These are phyloP conservation scores for Atractosteus spatula DNA, from an alignment of 2,113 vertebrate genomes.

Conservation along the genomic window DNA sequence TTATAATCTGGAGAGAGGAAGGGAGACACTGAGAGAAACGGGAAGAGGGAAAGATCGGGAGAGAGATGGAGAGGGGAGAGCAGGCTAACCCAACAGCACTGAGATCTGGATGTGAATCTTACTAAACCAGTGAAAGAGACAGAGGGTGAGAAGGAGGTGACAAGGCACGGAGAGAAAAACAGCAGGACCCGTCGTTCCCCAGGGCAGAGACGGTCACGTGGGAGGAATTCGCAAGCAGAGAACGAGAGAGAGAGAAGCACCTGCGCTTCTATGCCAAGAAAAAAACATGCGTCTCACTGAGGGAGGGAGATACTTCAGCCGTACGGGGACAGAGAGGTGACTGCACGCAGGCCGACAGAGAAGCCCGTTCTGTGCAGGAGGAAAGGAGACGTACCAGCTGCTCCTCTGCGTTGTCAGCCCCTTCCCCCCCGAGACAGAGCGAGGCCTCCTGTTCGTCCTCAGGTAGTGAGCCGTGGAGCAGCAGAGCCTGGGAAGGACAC, in stretches of 20 bases:
- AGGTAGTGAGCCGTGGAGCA: slow-evolving; percentile 85
- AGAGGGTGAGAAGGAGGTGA: not conserved
- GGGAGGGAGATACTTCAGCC: not conserved
- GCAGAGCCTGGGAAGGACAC: slow-evolving; percentile 70
- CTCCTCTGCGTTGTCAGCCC: slow-evolving; percentile 76
- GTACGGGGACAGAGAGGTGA: not conserved
- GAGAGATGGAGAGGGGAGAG: too few relatives aligned
- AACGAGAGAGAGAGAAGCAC: slow-evolving; percentile 26
- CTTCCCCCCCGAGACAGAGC: slow-evolving; percentile 71
- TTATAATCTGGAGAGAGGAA: slow-evolving; percentile 72
- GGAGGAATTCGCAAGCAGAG: not conserved
- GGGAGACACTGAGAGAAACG: not conserved
- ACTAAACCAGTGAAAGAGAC: too few relatives aligned
- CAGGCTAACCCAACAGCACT: too few relatives aligned
- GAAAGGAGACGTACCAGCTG: slow-evolving; percentile 75
- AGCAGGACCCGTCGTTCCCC: not conserved
- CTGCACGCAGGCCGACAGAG: slow-evolving; percentile 17
- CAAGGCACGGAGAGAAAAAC: not conserved
- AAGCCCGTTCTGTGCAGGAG: slow-evolving; percentile 21
- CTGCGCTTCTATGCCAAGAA: slow-evolving; percentile 16
- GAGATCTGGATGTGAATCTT: too few relatives aligned
- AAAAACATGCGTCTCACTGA: slow-evolving; percentile 23
- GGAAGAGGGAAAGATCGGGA: not conserved
- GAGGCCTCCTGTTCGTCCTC: slow-evolving; percentile 86
- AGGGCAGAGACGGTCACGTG: too few relatives aligned